A percentile compares a stretch with the other conserved stretches of the same genome.
Conservation (phyloP, 2,888 invertebrate species). For the Endotricha flammealis region DNA sequence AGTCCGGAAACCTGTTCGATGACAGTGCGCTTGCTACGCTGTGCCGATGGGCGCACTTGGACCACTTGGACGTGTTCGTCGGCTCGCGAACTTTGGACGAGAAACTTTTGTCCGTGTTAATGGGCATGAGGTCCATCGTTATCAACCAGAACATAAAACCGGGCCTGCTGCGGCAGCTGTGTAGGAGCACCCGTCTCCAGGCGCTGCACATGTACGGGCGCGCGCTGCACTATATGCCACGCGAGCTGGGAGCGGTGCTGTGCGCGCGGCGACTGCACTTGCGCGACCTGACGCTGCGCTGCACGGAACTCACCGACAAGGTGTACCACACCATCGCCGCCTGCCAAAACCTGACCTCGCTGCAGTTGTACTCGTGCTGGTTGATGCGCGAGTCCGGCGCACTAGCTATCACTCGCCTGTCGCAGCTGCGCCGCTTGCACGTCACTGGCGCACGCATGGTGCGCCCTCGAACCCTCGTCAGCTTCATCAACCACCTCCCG, state of each 20-base stretch:
- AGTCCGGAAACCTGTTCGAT: conserved; percentile 9
- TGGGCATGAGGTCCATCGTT: conserved; percentile 24
- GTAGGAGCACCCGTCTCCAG: conserved; percentile 13
- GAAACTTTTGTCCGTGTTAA: conserved; percentile 6
- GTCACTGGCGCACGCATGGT: conserved; percentile 34
- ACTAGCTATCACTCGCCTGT: conserved; percentile 15
- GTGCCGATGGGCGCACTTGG: conserved; percentile 17
- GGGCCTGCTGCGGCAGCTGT: conserved; percentile 19
- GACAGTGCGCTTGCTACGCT: conserved; percentile 15
- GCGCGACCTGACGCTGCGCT: conserved; percentile 33
- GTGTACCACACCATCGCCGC: conserved; percentile 25
- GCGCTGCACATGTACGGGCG: conserved; percentile 37
- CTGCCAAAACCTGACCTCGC: conserved; percentile 24
- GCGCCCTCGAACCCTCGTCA: conserved; percentile 15
- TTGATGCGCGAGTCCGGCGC: conserved; percentile 21
- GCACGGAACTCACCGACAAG: conserved; percentile 26
- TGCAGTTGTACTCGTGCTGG: conserved; percentile 37
- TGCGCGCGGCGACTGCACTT: conserved; percentile 19
- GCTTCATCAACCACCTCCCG: conserved; percentile 19
- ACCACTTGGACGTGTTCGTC: conserved; percentile 29
- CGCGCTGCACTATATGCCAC: conserved; percentile 24
- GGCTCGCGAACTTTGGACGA: conserved; percentile 11
- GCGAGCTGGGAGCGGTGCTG: conserved; percentile 24
- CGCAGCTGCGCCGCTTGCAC: conserved; percentile 27
- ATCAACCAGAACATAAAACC: conserved; percentile 25